A percentile compares a stretch with the other conserved stretches of the same genome.
phyloP scores from a whole-genome alignment of 2,113 vertebrate genomes.

The Egretta garzetta region DNA sequence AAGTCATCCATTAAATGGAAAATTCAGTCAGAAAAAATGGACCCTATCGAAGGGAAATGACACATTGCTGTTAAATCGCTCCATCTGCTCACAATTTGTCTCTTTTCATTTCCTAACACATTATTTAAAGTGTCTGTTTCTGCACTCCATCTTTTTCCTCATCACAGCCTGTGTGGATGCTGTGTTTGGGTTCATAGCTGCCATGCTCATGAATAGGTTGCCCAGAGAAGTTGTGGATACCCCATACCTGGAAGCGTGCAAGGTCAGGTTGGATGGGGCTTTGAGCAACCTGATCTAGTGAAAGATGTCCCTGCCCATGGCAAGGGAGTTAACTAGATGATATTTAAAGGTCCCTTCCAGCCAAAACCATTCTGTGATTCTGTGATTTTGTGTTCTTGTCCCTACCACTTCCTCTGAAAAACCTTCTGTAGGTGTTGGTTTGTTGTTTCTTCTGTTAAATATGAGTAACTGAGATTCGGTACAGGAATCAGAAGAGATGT shows the following conservation, averaged over 20 bases:
- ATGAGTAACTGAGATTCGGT: background rate
- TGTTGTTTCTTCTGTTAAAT: background rate
- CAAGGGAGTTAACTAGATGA: fast-evolving
- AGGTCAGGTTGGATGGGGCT: background rate
- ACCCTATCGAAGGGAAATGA: background rate
- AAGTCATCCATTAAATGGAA: slow-evolving; percentile 19
- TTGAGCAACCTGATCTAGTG: background rate
- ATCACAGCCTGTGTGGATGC: background rate
- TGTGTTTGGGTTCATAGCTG: background rate
- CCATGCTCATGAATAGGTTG: background rate
- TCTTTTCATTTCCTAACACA: slow-evolving; percentile 2
- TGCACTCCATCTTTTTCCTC: background rate
- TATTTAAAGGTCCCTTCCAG: background rate
- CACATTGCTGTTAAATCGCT: background rate
- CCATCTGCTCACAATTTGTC: background rate
- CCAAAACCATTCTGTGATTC: background rate
- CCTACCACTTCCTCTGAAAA: background rate
- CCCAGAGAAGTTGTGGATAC: background rate
- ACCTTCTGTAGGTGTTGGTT: background rate
- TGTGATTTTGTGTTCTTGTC: background rate
- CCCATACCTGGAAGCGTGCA: background rate
- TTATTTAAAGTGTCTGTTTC: background rate
- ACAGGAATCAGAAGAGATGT: background rate
- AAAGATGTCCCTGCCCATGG: background rate
- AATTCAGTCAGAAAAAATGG: background rate